Conservation (phyloP, 2,797 vertebrate genomes). For the Chelmon rostratus region DNA sequence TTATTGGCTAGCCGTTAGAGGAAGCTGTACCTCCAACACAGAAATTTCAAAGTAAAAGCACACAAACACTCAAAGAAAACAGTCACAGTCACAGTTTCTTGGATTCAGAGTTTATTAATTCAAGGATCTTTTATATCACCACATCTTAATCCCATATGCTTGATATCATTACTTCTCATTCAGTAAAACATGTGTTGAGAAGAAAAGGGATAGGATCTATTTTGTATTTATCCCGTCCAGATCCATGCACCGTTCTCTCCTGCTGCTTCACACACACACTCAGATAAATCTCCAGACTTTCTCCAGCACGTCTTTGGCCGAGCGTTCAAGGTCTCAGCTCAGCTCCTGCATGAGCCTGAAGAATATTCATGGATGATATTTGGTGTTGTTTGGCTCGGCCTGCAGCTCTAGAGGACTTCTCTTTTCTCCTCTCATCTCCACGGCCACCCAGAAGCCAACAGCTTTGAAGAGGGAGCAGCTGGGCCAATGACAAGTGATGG, state of each 20-base stretch:
- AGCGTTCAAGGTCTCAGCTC: conserved; percentile 41
- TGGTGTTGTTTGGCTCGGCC: conserved; percentile 57
- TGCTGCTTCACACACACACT: neutral
- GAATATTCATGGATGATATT: conserved; percentile 62
- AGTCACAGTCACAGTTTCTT: neutral
- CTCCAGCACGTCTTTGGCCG: conserved; percentile 27
- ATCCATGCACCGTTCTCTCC: conserved; percentile 7
- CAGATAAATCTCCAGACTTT: conserved; percentile 14
- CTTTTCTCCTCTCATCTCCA: conserved; percentile 65
- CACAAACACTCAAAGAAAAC: neutral
- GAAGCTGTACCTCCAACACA: neutral
- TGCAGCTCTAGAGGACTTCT: conserved; percentile 66
- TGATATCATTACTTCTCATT: neutral
- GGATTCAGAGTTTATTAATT: neutral
- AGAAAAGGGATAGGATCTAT: neutral
- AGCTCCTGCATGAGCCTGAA: conserved; percentile 28
- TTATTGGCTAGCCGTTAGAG: neutral
- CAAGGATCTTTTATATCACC: neutral
- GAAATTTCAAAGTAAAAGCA: neutral
- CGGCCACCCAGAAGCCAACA: conserved; percentile 80
- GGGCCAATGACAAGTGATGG: conserved; percentile 80
- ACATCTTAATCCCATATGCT: neutral
- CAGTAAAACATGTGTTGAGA: neutral
- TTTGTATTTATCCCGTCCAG: neutral
- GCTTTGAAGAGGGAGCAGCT: conserved; percentile 82